phyloP scores from a whole-genome alignment of 2,113 vertebrate genomes.

The Amphiprion percula region DNA sequence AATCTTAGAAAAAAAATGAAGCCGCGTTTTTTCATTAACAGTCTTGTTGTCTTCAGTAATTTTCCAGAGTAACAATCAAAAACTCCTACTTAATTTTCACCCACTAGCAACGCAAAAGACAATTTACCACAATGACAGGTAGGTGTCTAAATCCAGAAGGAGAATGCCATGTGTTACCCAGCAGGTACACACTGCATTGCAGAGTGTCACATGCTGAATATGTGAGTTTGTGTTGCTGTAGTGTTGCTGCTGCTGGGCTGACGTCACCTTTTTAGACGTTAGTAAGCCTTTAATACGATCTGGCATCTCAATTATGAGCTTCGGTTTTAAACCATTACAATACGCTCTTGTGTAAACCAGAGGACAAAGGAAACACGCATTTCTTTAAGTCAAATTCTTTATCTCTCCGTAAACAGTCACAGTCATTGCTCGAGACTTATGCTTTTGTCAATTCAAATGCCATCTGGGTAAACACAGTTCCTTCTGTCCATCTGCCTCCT shows the following conservation, averaged over 20 bases:
- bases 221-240: neutral
- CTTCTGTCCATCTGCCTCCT: constrained; percentile 50
- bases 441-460: constrained; percentile 40
- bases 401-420: constrained; percentile 33
- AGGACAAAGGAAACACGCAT: constrained; percentile 18
- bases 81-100: neutral
- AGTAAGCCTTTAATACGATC: constrained; percentile 35
- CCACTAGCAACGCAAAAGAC: neutral
- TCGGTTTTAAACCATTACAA: constrained; percentile 9
- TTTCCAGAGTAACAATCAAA: too few species aligned
- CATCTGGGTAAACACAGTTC: constrained; percentile 52
- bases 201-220: too few species aligned
- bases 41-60: too few species aligned
- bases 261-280: constrained; percentile 4
- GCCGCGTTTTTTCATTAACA: too few species aligned
- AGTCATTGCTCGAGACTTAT: constrained; percentile 23
- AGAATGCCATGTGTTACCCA: too few species aligned
- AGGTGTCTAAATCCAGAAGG: too few species aligned
- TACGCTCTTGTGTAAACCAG: constrained; percentile 3
- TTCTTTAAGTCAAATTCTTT: constrained; percentile 19
- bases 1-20: too few species aligned
- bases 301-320: constrained; percentile 29
- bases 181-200: neutral
- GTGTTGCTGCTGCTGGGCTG: neutral
- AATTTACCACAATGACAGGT: too few species aligned